Evolutionary conservation across 2,797 vertebrate genomes (phyloP).

Genomic region (Halcyon smyrnensis): DNA sequence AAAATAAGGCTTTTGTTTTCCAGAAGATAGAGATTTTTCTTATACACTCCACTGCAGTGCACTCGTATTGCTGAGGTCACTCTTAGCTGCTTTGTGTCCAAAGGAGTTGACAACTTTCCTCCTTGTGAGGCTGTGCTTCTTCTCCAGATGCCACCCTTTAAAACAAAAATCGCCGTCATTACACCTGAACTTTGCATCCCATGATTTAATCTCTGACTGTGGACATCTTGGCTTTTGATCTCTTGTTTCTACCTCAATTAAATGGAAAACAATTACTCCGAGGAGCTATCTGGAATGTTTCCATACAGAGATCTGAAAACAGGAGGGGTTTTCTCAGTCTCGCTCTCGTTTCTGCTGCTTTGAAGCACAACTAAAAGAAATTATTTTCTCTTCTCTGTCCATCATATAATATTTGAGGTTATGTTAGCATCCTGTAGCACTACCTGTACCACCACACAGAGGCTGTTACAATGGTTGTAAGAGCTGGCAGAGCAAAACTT

Average conservation of each 20-base stretch:
- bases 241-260: constrained; percentile 16
- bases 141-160: not conserved
- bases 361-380: not conserved
- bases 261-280: constrained; percentile 3
- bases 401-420: not conserved
- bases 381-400: not conserved
- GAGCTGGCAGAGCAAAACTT: not conserved
- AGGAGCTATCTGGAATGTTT: not conserved
- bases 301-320: not conserved
- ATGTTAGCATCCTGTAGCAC: not conserved
- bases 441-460: not conserved
- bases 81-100: not conserved
- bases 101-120: not conserved
- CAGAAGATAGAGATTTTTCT: not conserved
- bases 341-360: not conserved
- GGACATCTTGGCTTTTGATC: constrained; percentile 21
- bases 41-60: not conserved
- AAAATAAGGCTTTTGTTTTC: not conserved
- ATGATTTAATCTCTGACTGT: not conserved
- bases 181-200: not conserved
- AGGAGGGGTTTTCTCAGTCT: not conserved
- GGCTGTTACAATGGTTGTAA: not conserved
- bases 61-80: not conserved
- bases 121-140: not conserved
- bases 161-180: not conserved